Base-by-base conservation (phyloP, 2,113 vertebrate genomes). In the Tichodroma muraria region DNA sequence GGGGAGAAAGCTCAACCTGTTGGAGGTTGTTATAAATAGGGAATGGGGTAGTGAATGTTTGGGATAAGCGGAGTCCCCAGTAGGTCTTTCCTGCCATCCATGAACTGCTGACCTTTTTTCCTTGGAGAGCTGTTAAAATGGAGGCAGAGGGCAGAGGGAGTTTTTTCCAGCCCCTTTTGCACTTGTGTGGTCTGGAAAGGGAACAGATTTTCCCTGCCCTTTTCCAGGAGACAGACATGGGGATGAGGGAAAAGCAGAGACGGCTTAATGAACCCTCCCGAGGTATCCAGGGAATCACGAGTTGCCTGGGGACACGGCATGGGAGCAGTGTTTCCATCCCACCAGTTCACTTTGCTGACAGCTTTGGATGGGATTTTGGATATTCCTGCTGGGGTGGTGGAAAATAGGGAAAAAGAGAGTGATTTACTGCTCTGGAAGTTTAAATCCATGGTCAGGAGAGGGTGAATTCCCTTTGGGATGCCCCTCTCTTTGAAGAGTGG, bases 161-260 rank as follows among this genome's bases (percentile, higher is more conserved):
- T 98, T 98, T 98, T 99, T 98, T 98, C 98, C 98, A 98, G 94
- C 98, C 97, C 97, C 88, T 97, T 96, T 98, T 98, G 97, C 98
- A 98, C 98, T 98, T 99, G 99, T 99, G 99, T 99, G 99, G 99
- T 99, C 99, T 98, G 97, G 97, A 98, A 97, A 98, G 98, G 98
- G 98, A 98, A 97, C 96, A 98, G 97, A 98, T 98, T 98, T 72
- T 35, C 7, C 11, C 42, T 60, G 54, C 4, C 9, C 22, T 35
- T 37, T 42, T 98, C 97, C 98, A 97, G 97, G 89, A 85, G 96
- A 85, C 71, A 57, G 95, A 80, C 79, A 50, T 6, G 6, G 85
- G 42, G 83, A 95, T 37, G 59, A 31, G 77, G 66, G 49, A 83
- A 53, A 88, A 95, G 95, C 76, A 37, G 89, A 94, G 95, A 83